A percentile compares a stretch with the other conserved stretches of the same genome.
These are phyloP conservation scores for Trichopria drosophilae DNA, from an alignment of 2,888 invertebrate genomes.

Conservation along the genomic window DNA sequence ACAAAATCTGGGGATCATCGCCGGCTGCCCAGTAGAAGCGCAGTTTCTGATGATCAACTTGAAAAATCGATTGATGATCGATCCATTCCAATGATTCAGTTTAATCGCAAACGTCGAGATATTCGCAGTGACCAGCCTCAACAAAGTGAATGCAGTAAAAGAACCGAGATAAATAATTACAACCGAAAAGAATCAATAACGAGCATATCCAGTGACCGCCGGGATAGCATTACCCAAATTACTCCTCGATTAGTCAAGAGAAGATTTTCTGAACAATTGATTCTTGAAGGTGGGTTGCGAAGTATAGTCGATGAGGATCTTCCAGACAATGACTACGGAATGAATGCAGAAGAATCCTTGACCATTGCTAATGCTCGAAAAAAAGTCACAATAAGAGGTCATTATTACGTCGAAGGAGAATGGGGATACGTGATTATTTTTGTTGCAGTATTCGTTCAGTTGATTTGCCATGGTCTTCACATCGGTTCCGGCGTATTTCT, in stretches of 20 bases:
- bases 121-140: conserved; percentile 4
- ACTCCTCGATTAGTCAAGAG: conserved; percentile 50
- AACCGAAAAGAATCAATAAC: conserved; percentile 34
- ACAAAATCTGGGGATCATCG: too few relatives aligned
- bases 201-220: conserved; percentile 31
- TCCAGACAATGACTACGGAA: conserved; percentile 37
- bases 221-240: conserved; percentile 37
- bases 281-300: conserved; percentile 47
- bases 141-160: neutral
- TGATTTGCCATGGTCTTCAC: conserved; percentile 75
- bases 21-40: too few relatives aligned
- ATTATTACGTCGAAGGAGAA: conserved; percentile 85
- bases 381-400: conserved; percentile 54
- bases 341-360: conserved; percentile 47
- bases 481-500: conserved; percentile 63
- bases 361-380: conserved; percentile 47
- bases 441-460: conserved; percentile 72
- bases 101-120: too few relatives aligned
- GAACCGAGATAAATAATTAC: conserved; percentile 1
- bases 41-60: too few relatives aligned
- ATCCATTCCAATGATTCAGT: too few relatives aligned
- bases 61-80: too few relatives aligned
- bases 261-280: conserved; percentile 50
- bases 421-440: conserved; percentile 82
- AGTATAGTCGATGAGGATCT: conserved; percentile 43